Percentiles rank a stretch among this genome's conserved stretches.
phyloP scores from a whole-genome alignment of 2,797 vertebrate genomes.

The Muscicapa comitata region DNA sequence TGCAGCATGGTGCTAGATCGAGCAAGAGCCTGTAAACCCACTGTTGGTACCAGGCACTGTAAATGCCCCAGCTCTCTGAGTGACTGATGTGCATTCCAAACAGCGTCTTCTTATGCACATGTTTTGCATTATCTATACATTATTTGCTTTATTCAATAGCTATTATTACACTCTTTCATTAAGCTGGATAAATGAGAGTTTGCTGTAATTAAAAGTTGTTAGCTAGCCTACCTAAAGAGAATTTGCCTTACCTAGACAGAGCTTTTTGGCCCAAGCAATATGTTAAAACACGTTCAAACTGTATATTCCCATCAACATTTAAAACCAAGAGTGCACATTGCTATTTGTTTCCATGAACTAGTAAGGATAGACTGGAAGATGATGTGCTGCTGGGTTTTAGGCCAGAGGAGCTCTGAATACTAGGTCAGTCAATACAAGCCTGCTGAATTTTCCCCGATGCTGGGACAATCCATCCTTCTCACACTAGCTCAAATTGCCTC shows the following conservation, averaged over 20 bases:
- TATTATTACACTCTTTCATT: conserved; percentile 4
- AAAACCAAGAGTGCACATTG: not conserved
- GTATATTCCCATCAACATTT: not conserved
- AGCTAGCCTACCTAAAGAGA: not conserved
- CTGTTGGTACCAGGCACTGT: not conserved
- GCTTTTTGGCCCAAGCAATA: not conserved
- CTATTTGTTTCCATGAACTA: not conserved
- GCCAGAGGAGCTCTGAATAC: not conserved
- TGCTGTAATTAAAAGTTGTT: conserved; percentile 16
- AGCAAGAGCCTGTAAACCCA: not conserved
- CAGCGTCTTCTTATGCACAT: not conserved
- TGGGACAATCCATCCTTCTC: not conserved
- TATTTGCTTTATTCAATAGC: not conserved
- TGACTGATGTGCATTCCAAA: not conserved
- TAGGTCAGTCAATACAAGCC: not conserved
- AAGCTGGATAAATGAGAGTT: not conserved
- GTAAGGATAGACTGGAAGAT: not conserved
- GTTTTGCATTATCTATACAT: conserved; percentile 9
- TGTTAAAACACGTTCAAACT: not conserved
- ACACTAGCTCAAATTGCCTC: not conserved
- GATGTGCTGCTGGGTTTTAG: not conserved
- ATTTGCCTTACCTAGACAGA: not conserved
- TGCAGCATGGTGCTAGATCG: fast-evolving
- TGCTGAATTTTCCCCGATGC: not conserved
- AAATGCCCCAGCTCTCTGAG: not conserved